A percentile compares a stretch with the other conserved stretches of the same genome.
These are phyloP conservation scores for Drepana arcuata DNA, from an alignment of 1,140 invertebrate species.

Conservation along the genomic window DNA sequence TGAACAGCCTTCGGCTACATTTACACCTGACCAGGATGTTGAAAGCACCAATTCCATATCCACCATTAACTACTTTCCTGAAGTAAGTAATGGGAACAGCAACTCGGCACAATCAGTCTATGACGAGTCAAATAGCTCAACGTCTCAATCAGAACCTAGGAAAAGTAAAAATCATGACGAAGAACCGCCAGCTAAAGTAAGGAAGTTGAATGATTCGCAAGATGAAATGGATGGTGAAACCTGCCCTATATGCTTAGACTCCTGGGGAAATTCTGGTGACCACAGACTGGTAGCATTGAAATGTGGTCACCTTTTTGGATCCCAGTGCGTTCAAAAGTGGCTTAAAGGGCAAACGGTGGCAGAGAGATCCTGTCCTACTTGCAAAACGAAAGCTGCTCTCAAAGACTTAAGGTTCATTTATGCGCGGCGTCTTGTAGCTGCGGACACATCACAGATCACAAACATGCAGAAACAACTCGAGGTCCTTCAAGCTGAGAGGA, in stretches of 20 bases:
- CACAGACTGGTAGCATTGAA: slow-evolving; percentile 87
- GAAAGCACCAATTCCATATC: slow-evolving; percentile 7
- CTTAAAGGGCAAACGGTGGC: slow-evolving; percentile 65
- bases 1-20: too few species aligned
- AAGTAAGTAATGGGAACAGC: neutral
- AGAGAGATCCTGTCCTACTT: slow-evolving; percentile 84
- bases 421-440: slow-evolving; percentile 64
- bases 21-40: neutral
- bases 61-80: neutral
- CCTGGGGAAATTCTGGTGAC: slow-evolving; percentile 87
- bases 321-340: slow-evolving; percentile 88
- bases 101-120: slow-evolving; percentile 5
- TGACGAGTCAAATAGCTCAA: slow-evolving; percentile 22
- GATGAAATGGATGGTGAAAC: slow-evolving; percentile 76
- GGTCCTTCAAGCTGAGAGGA: slow-evolving; percentile 43
- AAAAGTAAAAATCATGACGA: slow-evolving; percentile 9
- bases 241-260: slow-evolving; percentile 91
- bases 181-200: slow-evolving; percentile 48
- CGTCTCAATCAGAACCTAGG: slow-evolving; percentile 6
- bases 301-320: slow-evolving; percentile 94
- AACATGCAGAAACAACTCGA: slow-evolving; percentile 71
- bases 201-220: slow-evolving; percentile 21
- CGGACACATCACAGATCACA: slow-evolving; percentile 71
- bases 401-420: slow-evolving; percentile 82
- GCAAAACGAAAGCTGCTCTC: slow-evolving; percentile 82